Conservation (phyloP, 1,140 invertebrate genomes). For the Bombus fervidus region DNA sequence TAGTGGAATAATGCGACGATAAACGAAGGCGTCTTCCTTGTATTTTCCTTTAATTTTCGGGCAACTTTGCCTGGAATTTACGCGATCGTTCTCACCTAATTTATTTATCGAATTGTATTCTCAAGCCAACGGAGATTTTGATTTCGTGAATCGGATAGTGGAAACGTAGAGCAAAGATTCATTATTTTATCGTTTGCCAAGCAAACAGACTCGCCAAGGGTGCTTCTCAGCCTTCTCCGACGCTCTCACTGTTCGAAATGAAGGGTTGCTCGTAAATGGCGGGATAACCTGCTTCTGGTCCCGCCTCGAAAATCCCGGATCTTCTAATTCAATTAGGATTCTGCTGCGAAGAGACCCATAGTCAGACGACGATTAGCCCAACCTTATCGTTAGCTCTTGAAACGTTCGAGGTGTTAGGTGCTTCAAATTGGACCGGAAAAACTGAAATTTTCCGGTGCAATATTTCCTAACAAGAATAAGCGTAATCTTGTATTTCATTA, state of each 20-base stretch:
- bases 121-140: neutral
- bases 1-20: conserved; percentile 58
- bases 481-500: neutral
- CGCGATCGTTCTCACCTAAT: neutral
- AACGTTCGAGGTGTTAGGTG: neutral
- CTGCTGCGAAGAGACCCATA: conserved; percentile 21
- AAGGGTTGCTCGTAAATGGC: conserved; percentile 60
- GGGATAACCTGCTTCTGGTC: conserved; percentile 48
- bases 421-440: too few relatives aligned
- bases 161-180: conserved; percentile 20
- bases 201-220: conserved; percentile 56
- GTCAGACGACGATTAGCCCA: conserved; percentile 26
- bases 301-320: conserved; percentile 48
- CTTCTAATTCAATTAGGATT: conserved; percentile 64
- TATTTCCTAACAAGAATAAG: neutral
- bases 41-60: conserved; percentile 45
- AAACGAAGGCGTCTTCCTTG: conserved; percentile 39
- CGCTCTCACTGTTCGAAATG: conserved; percentile 44
- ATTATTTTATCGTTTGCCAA: conserved; percentile 58
- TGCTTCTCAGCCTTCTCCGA: conserved; percentile 11
- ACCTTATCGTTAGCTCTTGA: neutral
- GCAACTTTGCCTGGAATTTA: neutral
- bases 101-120: neutral
- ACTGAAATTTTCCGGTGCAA: neutral
- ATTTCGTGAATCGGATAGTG: neutral